phyloP scores from a whole-genome alignment of 2,888 invertebrate species.

The Leptinotarsa juncta region DNA sequence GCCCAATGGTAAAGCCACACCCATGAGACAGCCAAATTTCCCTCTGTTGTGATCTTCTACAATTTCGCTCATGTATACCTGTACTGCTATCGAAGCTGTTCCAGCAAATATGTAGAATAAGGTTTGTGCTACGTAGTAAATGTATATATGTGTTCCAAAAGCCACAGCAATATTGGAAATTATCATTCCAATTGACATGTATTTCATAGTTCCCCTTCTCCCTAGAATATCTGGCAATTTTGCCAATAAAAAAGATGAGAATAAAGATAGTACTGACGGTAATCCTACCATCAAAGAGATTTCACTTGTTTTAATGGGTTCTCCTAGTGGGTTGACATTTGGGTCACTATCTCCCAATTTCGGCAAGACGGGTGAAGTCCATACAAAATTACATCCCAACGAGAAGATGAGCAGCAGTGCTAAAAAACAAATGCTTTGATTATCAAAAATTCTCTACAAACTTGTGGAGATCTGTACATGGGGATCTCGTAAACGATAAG shows the following conservation, averaged over 20 bases:
- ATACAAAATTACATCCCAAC: conserved; percentile 63
- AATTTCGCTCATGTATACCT: conserved; percentile 88
- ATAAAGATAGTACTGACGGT: conserved; percentile 36
- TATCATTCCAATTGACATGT: conserved; percentile 73
- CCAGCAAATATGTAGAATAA: background rate
- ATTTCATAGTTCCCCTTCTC: conserved; percentile 75
- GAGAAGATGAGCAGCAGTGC: conserved; percentile 63
- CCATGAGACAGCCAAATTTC: conserved; percentile 69
- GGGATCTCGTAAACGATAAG: too few species aligned
- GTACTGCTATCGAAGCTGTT: conserved; percentile 66
- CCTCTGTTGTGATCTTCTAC: conserved; percentile 83
- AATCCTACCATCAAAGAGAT: conserved; percentile 22
- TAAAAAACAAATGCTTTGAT: conserved; percentile 42
- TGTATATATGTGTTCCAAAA: conserved; percentile 38
- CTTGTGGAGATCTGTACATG: too few species aligned
- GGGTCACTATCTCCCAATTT: conserved; percentile 41
- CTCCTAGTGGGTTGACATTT: conserved; percentile 55
- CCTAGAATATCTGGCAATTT: conserved; percentile 62
- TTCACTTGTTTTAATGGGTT: conserved; percentile 45
- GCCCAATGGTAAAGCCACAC: conserved; percentile 34
- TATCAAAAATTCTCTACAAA: too few species aligned
- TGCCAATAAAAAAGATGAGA: conserved; percentile 40
- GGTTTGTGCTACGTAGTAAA: conserved; percentile 65
- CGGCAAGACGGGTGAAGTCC: conserved; percentile 58
- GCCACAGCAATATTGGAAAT: conserved; percentile 59